Conservation (phyloP, 2,113 vertebrate genomes). For the Aythya baeri region DNA sequence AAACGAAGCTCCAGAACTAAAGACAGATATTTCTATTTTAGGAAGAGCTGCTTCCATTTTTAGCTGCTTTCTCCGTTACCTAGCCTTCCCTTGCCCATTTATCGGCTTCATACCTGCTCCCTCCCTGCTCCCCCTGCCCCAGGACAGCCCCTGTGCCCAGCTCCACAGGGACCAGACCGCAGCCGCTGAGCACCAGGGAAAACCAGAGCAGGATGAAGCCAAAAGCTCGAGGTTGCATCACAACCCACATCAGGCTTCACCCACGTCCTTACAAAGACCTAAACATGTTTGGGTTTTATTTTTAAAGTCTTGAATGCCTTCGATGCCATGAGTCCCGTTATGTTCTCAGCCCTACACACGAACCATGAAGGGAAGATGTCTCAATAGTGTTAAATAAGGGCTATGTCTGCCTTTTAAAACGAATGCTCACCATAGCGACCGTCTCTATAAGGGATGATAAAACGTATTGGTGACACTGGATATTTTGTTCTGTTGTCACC, state of each 20-base stretch:
- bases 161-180: neutral
- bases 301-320: neutral
- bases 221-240: neutral
- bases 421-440: conserved; percentile 46
- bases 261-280: neutral
- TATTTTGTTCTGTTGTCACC: conserved; percentile 49
- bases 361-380: neutral
- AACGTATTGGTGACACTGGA: conserved; percentile 39
- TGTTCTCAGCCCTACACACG: neutral
- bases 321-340: neutral
- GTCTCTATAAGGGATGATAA: neutral
- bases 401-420: neutral
- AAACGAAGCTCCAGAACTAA: neutral
- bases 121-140: conserved; percentile 57
- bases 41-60: conserved; percentile 1
- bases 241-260: neutral
- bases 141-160: conserved; percentile 36
- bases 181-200: neutral
- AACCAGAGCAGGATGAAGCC: neutral
- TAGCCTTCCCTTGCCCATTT: conserved; percentile 26
- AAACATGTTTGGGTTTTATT: neutral
- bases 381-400: conserved; percentile 58
- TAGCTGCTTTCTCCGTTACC: neutral
- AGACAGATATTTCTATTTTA: neutral
- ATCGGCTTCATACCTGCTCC: conserved; percentile 47